Conservation (phyloP, 2,113 vertebrate genomes). For the Solenodon paradoxus region DNA sequence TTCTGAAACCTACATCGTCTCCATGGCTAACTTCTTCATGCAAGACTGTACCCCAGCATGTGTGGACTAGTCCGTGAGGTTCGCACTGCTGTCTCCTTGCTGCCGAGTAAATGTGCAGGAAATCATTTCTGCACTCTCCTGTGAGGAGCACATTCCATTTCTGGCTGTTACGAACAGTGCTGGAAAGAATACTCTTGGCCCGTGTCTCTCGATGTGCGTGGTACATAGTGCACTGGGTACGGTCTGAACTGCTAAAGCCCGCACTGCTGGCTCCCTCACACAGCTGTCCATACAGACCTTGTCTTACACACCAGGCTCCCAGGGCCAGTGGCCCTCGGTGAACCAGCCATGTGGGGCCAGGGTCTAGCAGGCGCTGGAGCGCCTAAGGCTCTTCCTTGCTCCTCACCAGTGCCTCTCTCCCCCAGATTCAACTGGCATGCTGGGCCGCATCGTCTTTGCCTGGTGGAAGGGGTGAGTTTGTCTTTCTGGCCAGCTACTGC, state of each 20-base stretch:
- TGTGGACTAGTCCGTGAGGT: background rate
- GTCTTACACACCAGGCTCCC: background rate
- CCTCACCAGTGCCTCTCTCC: slow-evolving; percentile 18
- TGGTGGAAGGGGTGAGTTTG: slow-evolving; percentile 90
- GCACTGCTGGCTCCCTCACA: background rate
- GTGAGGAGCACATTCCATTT: background rate
- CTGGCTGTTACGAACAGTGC: background rate
- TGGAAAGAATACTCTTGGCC: background rate
- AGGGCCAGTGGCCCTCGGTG: background rate
- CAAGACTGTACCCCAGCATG: too few species aligned
- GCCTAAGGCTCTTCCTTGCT: background rate
- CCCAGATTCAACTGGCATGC: slow-evolving; percentile 89
- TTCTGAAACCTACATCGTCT: background rate
- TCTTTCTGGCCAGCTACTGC: background rate
- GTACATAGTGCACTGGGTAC: background rate
- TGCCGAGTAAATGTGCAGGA: background rate
- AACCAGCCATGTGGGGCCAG: background rate
- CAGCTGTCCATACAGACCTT: background rate
- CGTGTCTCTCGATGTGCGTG: background rate
- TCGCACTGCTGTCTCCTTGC: background rate
- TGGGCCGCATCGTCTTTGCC: slow-evolving; percentile 92
- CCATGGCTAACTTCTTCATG: background rate
- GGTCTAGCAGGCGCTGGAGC: background rate
- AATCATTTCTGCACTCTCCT: background rate
- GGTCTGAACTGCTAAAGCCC: background rate